phyloP scores from a whole-genome alignment of 2,797 vertebrate species.

The Clarias laeviceps region DNA sequence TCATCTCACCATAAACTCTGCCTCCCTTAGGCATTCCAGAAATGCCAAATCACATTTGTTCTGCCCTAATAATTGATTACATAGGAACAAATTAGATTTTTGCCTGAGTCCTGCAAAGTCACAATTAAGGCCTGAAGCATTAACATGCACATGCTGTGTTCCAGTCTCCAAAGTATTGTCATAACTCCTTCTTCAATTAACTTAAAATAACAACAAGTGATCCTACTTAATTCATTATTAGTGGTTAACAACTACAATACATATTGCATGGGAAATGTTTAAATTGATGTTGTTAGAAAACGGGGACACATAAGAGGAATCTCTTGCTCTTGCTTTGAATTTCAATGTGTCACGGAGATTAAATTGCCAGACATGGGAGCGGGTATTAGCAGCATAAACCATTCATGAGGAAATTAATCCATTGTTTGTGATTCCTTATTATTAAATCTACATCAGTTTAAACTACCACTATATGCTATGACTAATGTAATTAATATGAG shows the following conservation, averaged over 20 bases:
- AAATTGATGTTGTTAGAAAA: slow-evolving; percentile 40
- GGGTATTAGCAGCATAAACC: not conserved
- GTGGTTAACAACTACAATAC: slow-evolving; percentile 64
- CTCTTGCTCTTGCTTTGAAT: slow-evolving; percentile 17
- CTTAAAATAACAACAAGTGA: slow-evolving; percentile 67
- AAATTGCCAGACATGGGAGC: slow-evolving; percentile 16
- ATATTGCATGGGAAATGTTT: slow-evolving; percentile 32
- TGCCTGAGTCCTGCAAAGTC: slow-evolving; percentile 34
- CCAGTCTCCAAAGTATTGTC: slow-evolving; percentile 54
- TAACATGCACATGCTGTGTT: slow-evolving; percentile 32
- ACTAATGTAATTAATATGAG: slow-evolving; percentile 10
- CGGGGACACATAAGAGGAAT: not conserved
- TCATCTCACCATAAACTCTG: slow-evolving; percentile 17
- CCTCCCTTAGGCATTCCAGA: slow-evolving; percentile 21
- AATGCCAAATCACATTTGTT: slow-evolving; percentile 52
- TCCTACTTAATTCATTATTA: slow-evolving; percentile 66
- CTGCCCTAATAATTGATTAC: slow-evolving; percentile 54
- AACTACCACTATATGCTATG: not conserved
- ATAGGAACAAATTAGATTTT: slow-evolving; percentile 47
- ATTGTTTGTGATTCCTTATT: not conserved
- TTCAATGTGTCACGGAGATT: slow-evolving; percentile 41
- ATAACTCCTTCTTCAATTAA: slow-evolving; percentile 61
- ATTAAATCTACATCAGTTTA: not conserved
- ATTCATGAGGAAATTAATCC: not conserved
- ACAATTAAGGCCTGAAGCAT: slow-evolving; percentile 22